Evolutionary conservation across 2,888 invertebrate species (phyloP).

Genomic region (Cataglyphis cursor): DNA sequence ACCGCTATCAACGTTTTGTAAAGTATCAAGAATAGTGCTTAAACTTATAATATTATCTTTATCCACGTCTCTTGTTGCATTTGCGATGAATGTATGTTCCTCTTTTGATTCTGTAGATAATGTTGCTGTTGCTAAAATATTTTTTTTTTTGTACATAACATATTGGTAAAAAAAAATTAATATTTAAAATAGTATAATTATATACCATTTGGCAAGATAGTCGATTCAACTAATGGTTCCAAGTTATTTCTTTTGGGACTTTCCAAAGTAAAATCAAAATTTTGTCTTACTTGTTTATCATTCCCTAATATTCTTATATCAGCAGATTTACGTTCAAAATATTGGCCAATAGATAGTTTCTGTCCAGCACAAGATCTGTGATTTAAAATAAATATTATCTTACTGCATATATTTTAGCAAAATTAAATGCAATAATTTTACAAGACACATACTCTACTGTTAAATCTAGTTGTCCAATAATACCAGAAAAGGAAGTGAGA

Average conservation of each 20-base stretch:
- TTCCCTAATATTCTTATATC: constrained; percentile 77
- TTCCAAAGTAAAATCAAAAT: constrained; percentile 76
- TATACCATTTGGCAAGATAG: constrained; percentile 78
- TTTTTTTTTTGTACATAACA: background rate
- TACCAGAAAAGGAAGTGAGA: constrained; percentile 83
- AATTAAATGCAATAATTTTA: constrained; percentile 28
- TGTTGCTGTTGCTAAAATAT: constrained; percentile 37
- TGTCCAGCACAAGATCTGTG: constrained; percentile 79
- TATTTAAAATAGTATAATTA: constrained; percentile 35
- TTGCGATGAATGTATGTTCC: constrained; percentile 25
- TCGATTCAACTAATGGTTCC: constrained; percentile 79
- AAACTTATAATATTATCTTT: constrained; percentile 83
- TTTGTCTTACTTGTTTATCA: constrained; percentile 75
- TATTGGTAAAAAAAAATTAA: background rate
- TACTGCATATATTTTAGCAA: constrained; percentile 3
- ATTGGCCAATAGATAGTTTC: constrained; percentile 86
- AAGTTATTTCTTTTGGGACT: constrained; percentile 78
- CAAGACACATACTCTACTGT: constrained; percentile 77
- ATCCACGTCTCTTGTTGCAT: constrained; percentile 64
- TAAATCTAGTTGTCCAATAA: constrained; percentile 82
- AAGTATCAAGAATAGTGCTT: constrained; percentile 81
- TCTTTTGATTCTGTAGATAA: constrained; percentile 43
- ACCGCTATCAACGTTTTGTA: constrained; percentile 78
- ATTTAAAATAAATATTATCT: constrained; percentile 1
- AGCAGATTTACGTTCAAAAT: constrained; percentile 85